Evolutionary conservation across 1,140 invertebrate genomes (phyloP).

Genomic region (Ceratina australensis): DNA sequence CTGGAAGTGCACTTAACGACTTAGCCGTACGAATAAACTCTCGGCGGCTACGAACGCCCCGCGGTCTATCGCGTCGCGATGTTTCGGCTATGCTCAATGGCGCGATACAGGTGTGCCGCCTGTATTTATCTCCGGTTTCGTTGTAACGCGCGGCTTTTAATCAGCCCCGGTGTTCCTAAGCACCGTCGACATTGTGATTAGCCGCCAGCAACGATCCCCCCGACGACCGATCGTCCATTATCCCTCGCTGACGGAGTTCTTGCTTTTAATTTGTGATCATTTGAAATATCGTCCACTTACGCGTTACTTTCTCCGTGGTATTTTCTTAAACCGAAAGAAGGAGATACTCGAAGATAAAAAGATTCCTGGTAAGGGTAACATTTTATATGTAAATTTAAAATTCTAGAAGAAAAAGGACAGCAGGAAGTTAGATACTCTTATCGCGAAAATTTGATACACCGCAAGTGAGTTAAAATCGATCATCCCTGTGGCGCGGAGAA

Average conservation of each 20-base stretch:
- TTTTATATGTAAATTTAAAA: too few relatives aligned
- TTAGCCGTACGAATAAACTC: conserved; percentile 61
- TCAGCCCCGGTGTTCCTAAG: conserved; percentile 9
- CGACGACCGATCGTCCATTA: background rate
- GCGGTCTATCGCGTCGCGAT: conserved; percentile 21
- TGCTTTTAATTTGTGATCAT: background rate
- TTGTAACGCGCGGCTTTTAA: conserved; percentile 35
- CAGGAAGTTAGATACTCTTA: conserved; percentile 37
- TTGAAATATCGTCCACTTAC: too few relatives aligned
- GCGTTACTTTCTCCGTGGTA: too few relatives aligned
- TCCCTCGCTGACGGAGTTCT: background rate
- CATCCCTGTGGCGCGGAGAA: background rate
- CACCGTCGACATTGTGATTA: background rate
- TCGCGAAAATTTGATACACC: conserved; percentile 35
- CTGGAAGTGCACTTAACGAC: conserved; percentile 64
- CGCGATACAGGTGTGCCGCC: conserved; percentile 28
- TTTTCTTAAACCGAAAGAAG: background rate
- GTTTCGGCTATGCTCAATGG: background rate
- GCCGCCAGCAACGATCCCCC: background rate
- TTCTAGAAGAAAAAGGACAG: background rate
- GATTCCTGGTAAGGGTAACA: conserved; percentile 11
- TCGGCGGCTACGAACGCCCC: conserved; percentile 35
- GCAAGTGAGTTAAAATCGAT: conserved; percentile 41
- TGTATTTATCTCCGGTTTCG: conserved; percentile 35
- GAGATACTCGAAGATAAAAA: conserved; percentile 29